Evolutionary conservation across 2,888 invertebrate genomes (phyloP).

Genomic region (Cosmia trapezina): DNA sequence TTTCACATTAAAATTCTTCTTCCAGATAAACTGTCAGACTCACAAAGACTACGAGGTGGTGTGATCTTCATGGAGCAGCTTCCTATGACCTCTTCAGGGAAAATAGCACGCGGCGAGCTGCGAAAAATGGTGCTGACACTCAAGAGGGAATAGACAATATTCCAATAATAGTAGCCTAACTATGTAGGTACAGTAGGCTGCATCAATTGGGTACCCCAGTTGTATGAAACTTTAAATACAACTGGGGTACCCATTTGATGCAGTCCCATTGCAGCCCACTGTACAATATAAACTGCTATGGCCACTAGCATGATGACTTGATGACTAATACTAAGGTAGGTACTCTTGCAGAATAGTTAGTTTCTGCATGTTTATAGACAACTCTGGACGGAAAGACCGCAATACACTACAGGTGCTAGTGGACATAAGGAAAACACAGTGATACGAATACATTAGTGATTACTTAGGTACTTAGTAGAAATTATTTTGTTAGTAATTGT

Average conservation of each 20-base stretch:
- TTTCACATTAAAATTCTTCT: slow-evolving; percentile 21
- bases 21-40: slow-evolving; percentile 67
- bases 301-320: background rate
- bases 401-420: background rate
- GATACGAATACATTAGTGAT: background rate
- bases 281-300: background rate
- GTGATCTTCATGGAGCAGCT: slow-evolving; percentile 71
- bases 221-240: too few species aligned
- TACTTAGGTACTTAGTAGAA: background rate
- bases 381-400: background rate
- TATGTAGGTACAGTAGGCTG: too few species aligned
- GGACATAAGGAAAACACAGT: background rate
- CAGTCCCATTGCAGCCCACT: too few species aligned
- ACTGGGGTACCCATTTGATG: too few species aligned
- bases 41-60: slow-evolving; percentile 71
- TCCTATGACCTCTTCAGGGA: slow-evolving; percentile 69
- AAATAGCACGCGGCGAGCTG: slow-evolving; percentile 67
- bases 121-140: slow-evolving; percentile 69
- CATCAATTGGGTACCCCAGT: too few species aligned
- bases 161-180: background rate
- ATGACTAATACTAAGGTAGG: background rate
- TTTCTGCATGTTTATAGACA: background rate
- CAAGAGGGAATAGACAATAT: slow-evolving; percentile 58
- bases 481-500: background rate
- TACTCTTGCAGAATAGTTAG: background rate